These are phyloP conservation scores for Heliconius hortense DNA, from an alignment of 2,888 invertebrate genomes.

Conservation along the genomic window DNA sequence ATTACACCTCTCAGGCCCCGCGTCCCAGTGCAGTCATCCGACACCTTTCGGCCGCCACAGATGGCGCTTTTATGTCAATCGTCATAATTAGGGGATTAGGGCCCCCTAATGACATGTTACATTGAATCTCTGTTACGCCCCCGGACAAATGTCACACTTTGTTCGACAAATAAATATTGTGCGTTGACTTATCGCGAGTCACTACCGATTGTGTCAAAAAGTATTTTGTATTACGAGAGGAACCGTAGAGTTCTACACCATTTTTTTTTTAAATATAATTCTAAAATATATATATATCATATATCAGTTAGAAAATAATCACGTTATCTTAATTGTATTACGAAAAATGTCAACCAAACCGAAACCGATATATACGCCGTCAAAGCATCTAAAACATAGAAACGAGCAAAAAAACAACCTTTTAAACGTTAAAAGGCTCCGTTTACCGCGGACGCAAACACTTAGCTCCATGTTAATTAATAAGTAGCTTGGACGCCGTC, in stretches of 20 bases:
- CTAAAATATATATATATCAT: constrained; percentile 1
- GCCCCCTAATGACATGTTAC: constrained; percentile 78
- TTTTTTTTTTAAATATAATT: background rate
- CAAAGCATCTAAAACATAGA: constrained; percentile 74
- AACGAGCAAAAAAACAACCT: constrained; percentile 68
- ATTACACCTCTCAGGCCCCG: constrained; percentile 40
- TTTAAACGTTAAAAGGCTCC: constrained; percentile 80
- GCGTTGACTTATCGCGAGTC: constrained; percentile 59
- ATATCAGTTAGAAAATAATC: constrained; percentile 41
- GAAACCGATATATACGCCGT: constrained; percentile 69
- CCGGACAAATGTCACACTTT: constrained; percentile 70
- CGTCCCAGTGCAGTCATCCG: constrained; percentile 62
- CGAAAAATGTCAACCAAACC: constrained; percentile 68
- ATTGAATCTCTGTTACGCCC: constrained; percentile 76
- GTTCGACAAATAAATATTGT: constrained; percentile 64
- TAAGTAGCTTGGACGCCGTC: constrained; percentile 79
- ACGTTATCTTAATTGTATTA: constrained; percentile 61
- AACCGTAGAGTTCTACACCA: background rate
- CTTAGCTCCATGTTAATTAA: constrained; percentile 80
- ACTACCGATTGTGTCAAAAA: constrained; percentile 44
- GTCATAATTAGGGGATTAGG: constrained; percentile 81
- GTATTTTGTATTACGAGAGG: constrained; percentile 33
- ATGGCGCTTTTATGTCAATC: constrained; percentile 81
- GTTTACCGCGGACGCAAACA: constrained; percentile 82
- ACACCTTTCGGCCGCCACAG: constrained; percentile 76